Percentiles rank a stretch among this genome's conserved stretches.
These are phyloP conservation scores for Ooceraea biroi DNA, from an alignment of 1,140 invertebrate species.

Conservation along the genomic window DNA sequence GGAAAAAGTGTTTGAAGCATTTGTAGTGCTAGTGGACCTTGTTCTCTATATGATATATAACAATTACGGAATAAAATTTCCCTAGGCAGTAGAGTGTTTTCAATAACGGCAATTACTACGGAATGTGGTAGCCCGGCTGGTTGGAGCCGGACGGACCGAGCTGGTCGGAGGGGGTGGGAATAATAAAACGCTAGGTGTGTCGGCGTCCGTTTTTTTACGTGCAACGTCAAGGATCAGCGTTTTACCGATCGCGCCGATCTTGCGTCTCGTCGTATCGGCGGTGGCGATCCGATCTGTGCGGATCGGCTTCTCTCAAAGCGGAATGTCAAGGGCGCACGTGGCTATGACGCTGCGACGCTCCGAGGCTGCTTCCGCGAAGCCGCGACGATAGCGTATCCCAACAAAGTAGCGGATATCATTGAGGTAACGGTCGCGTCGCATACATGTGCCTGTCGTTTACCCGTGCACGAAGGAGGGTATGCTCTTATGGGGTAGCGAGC, in stretches of 20 bases:
- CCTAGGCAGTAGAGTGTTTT: constrained; percentile 65
- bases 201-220: constrained; percentile 77
- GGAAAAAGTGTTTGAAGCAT: too few species aligned
- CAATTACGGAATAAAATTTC: constrained; percentile 46
- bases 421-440: neutral
- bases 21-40: too few species aligned
- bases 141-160: constrained; percentile 57
- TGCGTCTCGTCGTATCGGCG: neutral
- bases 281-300: neutral
- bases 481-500: constrained; percentile 77
- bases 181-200: constrained; percentile 81
- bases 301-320: constrained; percentile 17
- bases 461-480: constrained; percentile 71
- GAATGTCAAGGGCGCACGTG: constrained; percentile 44
- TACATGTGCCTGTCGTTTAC: constrained; percentile 63
- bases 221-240: neutral
- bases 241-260: neutral
- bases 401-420: neutral
- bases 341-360: neutral
- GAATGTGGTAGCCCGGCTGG: constrained; percentile 65
- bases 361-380: neutral
- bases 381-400: neutral
- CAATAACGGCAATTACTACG: constrained; percentile 68
- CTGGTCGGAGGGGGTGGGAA: constrained; percentile 72
- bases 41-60: too few species aligned